phyloP scores from a whole-genome alignment of 2,888 invertebrate species.

The Mechanitis mazaeus region DNA sequence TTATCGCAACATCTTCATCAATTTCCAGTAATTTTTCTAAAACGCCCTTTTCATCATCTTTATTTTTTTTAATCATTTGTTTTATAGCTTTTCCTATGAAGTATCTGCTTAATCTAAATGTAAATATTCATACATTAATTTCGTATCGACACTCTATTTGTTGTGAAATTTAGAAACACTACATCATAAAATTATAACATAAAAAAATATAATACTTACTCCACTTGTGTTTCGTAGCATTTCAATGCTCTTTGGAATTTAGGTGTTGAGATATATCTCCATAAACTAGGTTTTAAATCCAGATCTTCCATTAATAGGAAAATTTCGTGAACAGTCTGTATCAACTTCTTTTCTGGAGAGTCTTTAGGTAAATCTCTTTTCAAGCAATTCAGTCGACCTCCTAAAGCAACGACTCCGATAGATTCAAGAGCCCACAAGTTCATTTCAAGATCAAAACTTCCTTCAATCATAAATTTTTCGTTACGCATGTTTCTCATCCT shows the following conservation, averaged over 20 bases:
- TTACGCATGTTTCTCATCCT: conserved; percentile 73
- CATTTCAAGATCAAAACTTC: conserved; percentile 72
- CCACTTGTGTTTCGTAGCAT: conserved; percentile 48
- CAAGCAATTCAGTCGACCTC: conserved; percentile 51
- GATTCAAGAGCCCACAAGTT: conserved; percentile 80
- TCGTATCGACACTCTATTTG: no score
- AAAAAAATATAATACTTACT: conserved; percentile 34
- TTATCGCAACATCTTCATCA: conserved; percentile 76
- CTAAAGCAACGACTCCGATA: conserved; percentile 51
- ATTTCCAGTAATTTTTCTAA: conserved; percentile 78
- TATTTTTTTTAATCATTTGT: conserved; percentile 37
- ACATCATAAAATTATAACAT: no score
- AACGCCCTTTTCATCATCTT: conserved; percentile 66
- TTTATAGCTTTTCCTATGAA: conserved; percentile 20
- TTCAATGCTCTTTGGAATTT: conserved; percentile 50
- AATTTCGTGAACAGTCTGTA: conserved; percentile 47
- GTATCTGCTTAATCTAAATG: conserved; percentile 19
- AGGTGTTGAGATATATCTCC: conserved; percentile 47
- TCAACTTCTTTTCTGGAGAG: conserved; percentile 45
- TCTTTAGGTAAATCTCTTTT: conserved; percentile 43
- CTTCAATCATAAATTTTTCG: conserved; percentile 70
- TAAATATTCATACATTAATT: not conserved
- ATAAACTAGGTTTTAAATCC: conserved; percentile 51
- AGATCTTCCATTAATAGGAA: conserved; percentile 41
- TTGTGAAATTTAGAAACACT: no score